Base-by-base conservation (phyloP, 1,140 invertebrate genomes). In the Agraylea sexmaculata region DNA sequence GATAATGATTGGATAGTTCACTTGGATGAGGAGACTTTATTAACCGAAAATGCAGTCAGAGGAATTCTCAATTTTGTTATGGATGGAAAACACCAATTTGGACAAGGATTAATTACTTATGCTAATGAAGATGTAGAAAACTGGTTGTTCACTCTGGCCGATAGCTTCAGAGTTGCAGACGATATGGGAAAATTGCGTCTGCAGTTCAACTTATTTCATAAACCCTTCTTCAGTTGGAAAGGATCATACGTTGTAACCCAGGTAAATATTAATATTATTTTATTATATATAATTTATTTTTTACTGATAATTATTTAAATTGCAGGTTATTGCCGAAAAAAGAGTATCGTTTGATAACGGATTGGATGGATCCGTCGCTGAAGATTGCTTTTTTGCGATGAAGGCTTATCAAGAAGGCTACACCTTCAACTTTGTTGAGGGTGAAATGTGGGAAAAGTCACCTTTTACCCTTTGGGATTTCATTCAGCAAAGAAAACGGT, bases 401-500 rank as follows among this genome's bases (percentile, higher is more conserved):
- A 80, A 83, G 43, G 93, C 92, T 0, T 87, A 81, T 54, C 73
- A 74, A 38, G 70, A 85, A 58, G 87, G 87, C 7, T 89, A 83
- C 54, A 74, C 79, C 1, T 94, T 94, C 57, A 88, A 90, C 54
- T 94, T 93, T 60, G 77, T 95, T 44, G 89, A 94, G 57, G 90
- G 92, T 13, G 91, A 95, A 65, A 95, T 96, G 91, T 90, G 88
- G 80, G 92, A 97, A 59, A 94, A 96, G 57, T 92, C 87, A 12
- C 92, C 93, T 5, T 98, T 97, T 55, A 90, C 88, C 1, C 61
- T 94, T 1, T 82, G 82, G 71, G 93, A 98, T 60, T 94, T 95
- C 56, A 73, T 97, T 27, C 89, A 94, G 58, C 93, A 97, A 59
- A 71, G 93, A 38, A 95, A 95, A 60, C 74, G 93, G 20, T 98